Conservation (phyloP, 1,140 invertebrate genomes). For the Catajapyx aquilonaris region DNA sequence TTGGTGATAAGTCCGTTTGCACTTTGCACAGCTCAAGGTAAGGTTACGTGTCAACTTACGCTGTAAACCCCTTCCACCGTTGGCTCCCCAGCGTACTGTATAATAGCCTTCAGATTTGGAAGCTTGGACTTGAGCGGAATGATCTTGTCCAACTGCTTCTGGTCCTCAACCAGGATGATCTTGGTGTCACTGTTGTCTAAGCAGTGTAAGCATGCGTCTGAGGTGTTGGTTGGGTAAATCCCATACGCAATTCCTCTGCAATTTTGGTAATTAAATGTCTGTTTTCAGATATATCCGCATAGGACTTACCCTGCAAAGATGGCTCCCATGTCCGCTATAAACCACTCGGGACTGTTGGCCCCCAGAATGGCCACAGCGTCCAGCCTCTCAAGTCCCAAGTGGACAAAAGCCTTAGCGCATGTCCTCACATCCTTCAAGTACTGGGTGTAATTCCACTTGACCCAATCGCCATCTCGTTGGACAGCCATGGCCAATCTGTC, state of each 20-base stretch:
- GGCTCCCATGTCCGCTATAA: constrained; percentile 62
- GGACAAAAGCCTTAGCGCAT: constrained; percentile 67
- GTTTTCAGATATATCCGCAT: too few relatives aligned
- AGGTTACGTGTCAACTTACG: too few relatives aligned
- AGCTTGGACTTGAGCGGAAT: constrained; percentile 42
- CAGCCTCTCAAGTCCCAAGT: constrained; percentile 56
- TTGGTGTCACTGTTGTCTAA: constrained; percentile 49
- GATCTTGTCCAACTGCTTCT: constrained; percentile 69
- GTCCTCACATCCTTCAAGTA: constrained; percentile 36
- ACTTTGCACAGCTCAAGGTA: too few relatives aligned
- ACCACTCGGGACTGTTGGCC: constrained; percentile 84
- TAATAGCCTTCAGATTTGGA: constrained; percentile 56
- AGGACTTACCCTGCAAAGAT: constrained; percentile 70
- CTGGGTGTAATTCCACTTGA: constrained; percentile 45
- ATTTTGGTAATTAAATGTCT: constrained; percentile 9
- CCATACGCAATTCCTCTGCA: constrained; percentile 62
- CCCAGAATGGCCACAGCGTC: constrained; percentile 73
- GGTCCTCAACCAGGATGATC: constrained; percentile 74
- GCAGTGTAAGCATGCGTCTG: constrained; percentile 63
- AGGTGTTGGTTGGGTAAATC: constrained; percentile 78
- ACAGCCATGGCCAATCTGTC: constrained; percentile 43
- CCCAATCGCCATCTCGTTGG: constrained; percentile 27
- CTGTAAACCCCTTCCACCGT: constrained; percentile 32
- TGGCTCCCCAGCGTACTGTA: constrained; percentile 60
- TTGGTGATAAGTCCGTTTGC: too few relatives aligned